Percentiles rank a stretch among this genome's conserved stretches.
phyloP scores from a whole-genome alignment of 2,888 invertebrate species.

The Melieria crassipennis region DNA sequence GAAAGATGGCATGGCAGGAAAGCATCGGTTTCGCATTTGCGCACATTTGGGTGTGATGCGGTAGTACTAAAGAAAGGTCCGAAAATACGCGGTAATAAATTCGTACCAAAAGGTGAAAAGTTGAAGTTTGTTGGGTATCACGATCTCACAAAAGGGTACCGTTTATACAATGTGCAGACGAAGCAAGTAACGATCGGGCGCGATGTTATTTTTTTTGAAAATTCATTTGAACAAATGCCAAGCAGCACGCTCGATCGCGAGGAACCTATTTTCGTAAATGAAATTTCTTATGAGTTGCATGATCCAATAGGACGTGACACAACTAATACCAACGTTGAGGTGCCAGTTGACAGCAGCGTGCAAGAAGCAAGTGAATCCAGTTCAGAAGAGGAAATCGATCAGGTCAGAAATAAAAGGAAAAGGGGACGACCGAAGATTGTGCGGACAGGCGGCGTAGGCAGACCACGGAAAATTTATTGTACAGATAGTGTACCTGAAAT shows the following conservation, averaged over 20 bases:
- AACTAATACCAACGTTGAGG: not conserved
- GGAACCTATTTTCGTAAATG: too few relatives aligned
- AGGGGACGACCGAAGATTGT: constrained; percentile 31
- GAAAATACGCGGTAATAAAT: constrained; percentile 17
- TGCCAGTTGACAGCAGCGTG: constrained; percentile 28
- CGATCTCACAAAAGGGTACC: constrained; percentile 35
- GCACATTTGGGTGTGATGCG: constrained; percentile 30
- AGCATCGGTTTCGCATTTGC: constrained; percentile 19
- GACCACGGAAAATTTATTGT: constrained; percentile 31
- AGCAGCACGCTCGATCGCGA: too few relatives aligned
- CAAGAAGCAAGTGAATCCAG: not conserved
- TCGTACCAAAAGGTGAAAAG: constrained; percentile 31
- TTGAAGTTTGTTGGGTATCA: constrained; percentile 38
- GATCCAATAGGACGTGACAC: too few relatives aligned
- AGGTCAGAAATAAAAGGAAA: constrained; percentile 13
- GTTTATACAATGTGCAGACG: constrained; percentile 34
- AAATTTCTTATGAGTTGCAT: too few relatives aligned
- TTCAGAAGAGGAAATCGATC: not conserved
- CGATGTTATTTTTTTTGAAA: too few relatives aligned
- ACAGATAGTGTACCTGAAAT: too few relatives aligned
- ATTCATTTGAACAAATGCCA: too few relatives aligned
- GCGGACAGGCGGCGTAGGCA: constrained; percentile 24
- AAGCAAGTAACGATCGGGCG: too few relatives aligned
- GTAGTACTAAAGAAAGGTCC: constrained; percentile 27
- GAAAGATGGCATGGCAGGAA: constrained; percentile 24